Conservation (phyloP, 1,140 invertebrate genomes). For the Araneus ventricosus region DNA sequence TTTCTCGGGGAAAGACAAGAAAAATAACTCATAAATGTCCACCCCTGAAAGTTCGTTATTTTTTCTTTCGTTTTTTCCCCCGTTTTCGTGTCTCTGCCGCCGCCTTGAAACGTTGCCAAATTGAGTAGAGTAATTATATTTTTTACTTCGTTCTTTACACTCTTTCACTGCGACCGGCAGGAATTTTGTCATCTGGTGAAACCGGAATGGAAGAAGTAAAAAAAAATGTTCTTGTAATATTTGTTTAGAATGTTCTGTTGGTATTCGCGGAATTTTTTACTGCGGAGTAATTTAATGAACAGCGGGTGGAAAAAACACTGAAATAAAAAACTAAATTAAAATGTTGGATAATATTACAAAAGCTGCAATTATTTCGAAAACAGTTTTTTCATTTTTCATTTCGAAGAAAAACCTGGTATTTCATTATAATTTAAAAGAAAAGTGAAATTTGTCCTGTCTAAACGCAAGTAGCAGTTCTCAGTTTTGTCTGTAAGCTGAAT, state of each 20-base stretch:
- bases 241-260: slow-evolving; percentile 54
- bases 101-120: slow-evolving; percentile 53
- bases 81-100: not conserved
- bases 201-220: slow-evolving; percentile 11
- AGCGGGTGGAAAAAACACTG: not conserved
- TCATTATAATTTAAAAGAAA: not conserved
- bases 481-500: not conserved
- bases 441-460: not conserved
- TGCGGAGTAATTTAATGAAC: slow-evolving; percentile 52
- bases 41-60: slow-evolving; percentile 43
- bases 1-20: slow-evolving; percentile 35
- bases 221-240: slow-evolving; percentile 16
- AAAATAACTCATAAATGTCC: slow-evolving; percentile 59
- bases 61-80: not conserved
- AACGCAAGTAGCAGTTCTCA: not conserved
- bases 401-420: not conserved
- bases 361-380: slow-evolving; percentile 2
- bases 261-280: slow-evolving; percentile 56
- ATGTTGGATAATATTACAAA: slow-evolving; percentile 52
- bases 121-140: slow-evolving; percentile 67
- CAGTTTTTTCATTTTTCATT: not conserved
- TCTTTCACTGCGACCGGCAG: slow-evolving; percentile 51
- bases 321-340: slow-evolving; percentile 59
- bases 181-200: slow-evolving; percentile 61
- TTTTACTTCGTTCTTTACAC: slow-evolving; percentile 32